A percentile compares a stretch with the other conserved stretches of the same genome.
These are phyloP conservation scores for Synergus japonicus DNA, from an alignment of 2,888 invertebrate species.

Conservation along the genomic window DNA sequence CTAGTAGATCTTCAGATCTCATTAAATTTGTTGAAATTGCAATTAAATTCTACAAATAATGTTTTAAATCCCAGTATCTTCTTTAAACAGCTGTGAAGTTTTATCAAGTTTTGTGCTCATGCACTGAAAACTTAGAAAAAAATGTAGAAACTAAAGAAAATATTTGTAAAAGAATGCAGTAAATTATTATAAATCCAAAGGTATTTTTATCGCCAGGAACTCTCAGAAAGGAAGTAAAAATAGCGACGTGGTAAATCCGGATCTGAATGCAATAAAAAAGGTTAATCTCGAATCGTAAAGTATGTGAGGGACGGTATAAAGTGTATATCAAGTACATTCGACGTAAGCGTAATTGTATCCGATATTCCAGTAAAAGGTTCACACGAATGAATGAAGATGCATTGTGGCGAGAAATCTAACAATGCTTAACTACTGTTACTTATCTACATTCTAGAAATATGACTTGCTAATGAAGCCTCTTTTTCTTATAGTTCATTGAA, in stretches of 20 bases:
- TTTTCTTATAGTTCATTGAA: conserved; percentile 7
- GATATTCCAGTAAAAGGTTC: conserved; percentile 29
- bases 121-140: no score
- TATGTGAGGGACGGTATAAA: conserved; percentile 18
- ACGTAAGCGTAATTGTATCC: conserved; percentile 21
- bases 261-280: conserved; percentile 13
- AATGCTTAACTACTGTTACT: conserved; percentile 11
- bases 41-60: no score
- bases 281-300: conserved; percentile 15
- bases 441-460: conserved; percentile 27
- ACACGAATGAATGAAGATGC: conserved; percentile 22
- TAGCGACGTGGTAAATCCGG: conserved; percentile 7
- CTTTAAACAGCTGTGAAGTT: no score
- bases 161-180: background rate
- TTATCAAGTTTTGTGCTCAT: no score
- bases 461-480: background rate
- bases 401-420: conserved; percentile 21
- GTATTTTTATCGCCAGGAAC: conserved; percentile 8
- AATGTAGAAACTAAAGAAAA: background rate
- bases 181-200: background rate
- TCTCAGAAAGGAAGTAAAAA: conserved; percentile 6
- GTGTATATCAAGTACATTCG: conserved; percentile 21
- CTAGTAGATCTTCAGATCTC: no score
- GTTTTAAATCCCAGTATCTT: no score
- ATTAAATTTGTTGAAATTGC: no score